These are phyloP conservation scores for Mallotus villosus DNA, from an alignment of 2,797 vertebrate genomes.

Conservation along the genomic window DNA sequence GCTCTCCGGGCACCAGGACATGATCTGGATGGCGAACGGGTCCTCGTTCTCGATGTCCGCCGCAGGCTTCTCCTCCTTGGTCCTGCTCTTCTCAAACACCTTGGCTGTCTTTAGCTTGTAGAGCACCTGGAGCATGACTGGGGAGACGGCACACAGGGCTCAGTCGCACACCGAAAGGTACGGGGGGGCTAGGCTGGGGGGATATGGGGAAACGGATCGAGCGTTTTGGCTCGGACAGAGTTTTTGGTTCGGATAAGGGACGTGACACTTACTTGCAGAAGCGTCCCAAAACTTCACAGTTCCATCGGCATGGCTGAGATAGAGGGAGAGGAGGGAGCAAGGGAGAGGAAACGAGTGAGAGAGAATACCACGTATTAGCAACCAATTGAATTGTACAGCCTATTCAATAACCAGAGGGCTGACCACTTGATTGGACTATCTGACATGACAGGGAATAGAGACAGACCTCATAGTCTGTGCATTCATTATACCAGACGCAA, in stretches of 20 bases:
- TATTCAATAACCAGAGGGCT: no score
- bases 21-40: conserved; percentile 95
- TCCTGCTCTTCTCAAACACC: conserved; percentile 95
- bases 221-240: not conserved
- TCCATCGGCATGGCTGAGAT: conserved; percentile 93
- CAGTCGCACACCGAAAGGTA: not conserved
- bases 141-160: not conserved
- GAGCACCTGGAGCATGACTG: conserved; percentile 97
- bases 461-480: no score
- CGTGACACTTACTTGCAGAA: conserved; percentile 89
- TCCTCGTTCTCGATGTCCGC: conserved; percentile 95
- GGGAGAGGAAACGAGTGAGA: not conserved
- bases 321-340: conserved; percentile 36
- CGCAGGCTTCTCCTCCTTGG: conserved; percentile 90
- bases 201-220: not conserved
- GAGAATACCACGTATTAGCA: no score
- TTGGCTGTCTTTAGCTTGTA: conserved; percentile 99
- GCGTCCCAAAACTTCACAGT: conserved; percentile 99
- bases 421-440: no score
- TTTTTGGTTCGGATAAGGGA: not conserved
- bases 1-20: conserved; percentile 96
- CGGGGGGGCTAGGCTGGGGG: not conserved
- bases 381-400: no score
- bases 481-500: no score
- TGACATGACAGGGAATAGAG: no score